Conservation (phyloP, 2,888 invertebrate species). For the Nymphalis c-album region DNA sequence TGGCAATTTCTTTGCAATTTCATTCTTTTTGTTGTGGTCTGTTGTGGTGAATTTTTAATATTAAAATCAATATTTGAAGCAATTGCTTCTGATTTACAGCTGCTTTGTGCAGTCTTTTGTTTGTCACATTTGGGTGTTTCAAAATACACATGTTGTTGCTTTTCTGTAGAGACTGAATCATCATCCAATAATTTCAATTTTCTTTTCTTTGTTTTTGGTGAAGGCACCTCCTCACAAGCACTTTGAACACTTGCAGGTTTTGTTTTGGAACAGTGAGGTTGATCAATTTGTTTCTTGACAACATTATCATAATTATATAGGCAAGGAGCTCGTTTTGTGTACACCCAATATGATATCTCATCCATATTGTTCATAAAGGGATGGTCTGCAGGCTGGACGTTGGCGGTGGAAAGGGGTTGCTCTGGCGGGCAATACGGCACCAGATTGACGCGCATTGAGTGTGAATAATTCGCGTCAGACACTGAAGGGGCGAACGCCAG, state of each 20-base stretch:
- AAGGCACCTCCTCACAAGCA: slow-evolving; percentile 44
- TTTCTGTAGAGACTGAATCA: slow-evolving; percentile 56
- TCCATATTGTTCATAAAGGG: slow-evolving; percentile 77
- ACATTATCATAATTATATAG: slow-evolving; percentile 68
- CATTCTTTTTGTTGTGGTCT: slow-evolving; percentile 54
- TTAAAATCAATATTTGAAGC: slow-evolving; percentile 68
- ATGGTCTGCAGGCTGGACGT: slow-evolving; percentile 38
- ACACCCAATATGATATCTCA: slow-evolving; percentile 75
- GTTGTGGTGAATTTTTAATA: slow-evolving; percentile 60
- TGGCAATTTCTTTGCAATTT: slow-evolving; percentile 54
- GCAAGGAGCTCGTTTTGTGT: slow-evolving; percentile 74
- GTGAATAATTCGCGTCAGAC: slow-evolving; percentile 48
- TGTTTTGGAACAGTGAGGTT: slow-evolving; percentile 56
- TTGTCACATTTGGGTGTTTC: slow-evolving; percentile 55
- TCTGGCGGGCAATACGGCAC: slow-evolving; percentile 28
- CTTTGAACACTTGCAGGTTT: slow-evolving; percentile 53
- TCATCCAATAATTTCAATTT: slow-evolving; percentile 63
- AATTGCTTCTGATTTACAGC: slow-evolving; percentile 55
- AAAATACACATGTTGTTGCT: slow-evolving; percentile 65
- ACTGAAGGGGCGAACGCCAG: slow-evolving; percentile 52
- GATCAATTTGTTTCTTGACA: slow-evolving; percentile 54
- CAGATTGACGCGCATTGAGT: slow-evolving; percentile 37
- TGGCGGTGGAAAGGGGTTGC: slow-evolving; percentile 32
- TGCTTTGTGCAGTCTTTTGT: slow-evolving; percentile 47
- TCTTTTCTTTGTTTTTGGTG: slow-evolving; percentile 64